Evolutionary conservation across 2,113 vertebrate species (phyloP).

Genomic region (Microcebus lehilahytsara): DNA sequence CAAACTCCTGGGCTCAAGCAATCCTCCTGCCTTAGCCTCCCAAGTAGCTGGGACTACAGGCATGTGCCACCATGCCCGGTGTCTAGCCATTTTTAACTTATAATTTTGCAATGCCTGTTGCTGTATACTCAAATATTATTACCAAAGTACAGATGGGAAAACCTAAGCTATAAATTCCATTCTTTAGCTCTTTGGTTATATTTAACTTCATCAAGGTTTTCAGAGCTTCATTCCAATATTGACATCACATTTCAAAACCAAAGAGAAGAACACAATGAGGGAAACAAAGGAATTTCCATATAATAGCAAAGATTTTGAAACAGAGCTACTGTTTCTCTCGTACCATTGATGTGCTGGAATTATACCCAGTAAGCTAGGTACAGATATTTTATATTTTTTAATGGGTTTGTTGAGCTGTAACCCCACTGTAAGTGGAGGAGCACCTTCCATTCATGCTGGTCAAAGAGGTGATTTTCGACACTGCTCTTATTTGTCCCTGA

Average conservation of each 20-base stretch:
- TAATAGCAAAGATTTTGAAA: neutral
- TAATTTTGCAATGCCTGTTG: neutral
- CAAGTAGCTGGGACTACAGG: too few relatives aligned
- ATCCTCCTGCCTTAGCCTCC: too few relatives aligned
- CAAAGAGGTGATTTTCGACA: too few relatives aligned
- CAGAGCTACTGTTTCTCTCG: neutral
- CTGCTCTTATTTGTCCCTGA: too few relatives aligned
- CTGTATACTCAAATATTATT: neutral
- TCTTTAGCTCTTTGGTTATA: neutral
- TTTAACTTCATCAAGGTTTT: neutral
- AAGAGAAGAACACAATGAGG: neutral
- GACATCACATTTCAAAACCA: neutral
- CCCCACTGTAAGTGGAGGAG: too few relatives aligned
- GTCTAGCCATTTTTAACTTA: neutral
- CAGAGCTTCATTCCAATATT: neutral
- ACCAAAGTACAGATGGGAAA: neutral
- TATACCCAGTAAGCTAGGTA: neutral
- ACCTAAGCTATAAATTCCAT: neutral
- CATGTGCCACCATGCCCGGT: neutral
- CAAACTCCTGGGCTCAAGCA: too few relatives aligned
- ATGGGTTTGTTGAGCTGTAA: too few relatives aligned
- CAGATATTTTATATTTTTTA: too few relatives aligned
- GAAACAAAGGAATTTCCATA: neutral
- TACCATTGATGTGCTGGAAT: neutral
- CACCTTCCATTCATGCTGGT: too few relatives aligned